These are phyloP conservation scores for Hydroisotoma schaefferi DNA, from an alignment of 2,888 invertebrate species.

Conservation along the genomic window DNA sequence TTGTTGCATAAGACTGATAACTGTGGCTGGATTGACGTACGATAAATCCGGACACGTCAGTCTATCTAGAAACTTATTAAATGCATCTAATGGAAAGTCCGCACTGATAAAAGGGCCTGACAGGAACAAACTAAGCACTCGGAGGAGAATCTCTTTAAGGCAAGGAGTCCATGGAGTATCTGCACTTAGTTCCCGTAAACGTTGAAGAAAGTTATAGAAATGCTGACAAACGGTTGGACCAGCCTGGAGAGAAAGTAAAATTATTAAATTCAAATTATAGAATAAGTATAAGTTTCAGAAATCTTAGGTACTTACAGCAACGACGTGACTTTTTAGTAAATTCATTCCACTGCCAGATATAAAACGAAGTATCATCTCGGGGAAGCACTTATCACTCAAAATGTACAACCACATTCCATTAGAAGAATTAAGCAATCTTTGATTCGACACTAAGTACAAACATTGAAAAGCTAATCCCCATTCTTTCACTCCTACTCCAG, in stretches of 20 bases:
- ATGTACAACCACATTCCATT: conserved; percentile 50
- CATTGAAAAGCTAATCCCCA: conserved; percentile 77
- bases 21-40: conserved; percentile 66
- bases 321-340: conserved; percentile 49
- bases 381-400: conserved; percentile 43
- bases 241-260: conserved; percentile 57
- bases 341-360: conserved; percentile 63
- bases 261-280: not conserved
- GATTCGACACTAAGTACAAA: conserved; percentile 68
- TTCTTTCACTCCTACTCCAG: conserved; percentile 67
- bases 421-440: conserved; percentile 50
- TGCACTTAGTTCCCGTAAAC: conserved; percentile 59
- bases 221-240: conserved; percentile 73
- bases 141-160: conserved; percentile 44
- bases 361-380: conserved; percentile 61
- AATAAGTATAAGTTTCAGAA: not conserved
- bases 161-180: conserved; percentile 45
- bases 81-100: conserved; percentile 66
- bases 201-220: conserved; percentile 66
- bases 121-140: conserved; percentile 42
- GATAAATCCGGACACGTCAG: conserved; percentile 64
- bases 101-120: conserved; percentile 52
- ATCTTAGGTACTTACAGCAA: conserved; percentile 26
- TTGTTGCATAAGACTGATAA: conserved; percentile 69
- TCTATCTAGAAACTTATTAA: conserved; percentile 67